Base-by-base conservation (phyloP, 1,140 invertebrate genomes). In the Ctenoplectra terminalis region DNA sequence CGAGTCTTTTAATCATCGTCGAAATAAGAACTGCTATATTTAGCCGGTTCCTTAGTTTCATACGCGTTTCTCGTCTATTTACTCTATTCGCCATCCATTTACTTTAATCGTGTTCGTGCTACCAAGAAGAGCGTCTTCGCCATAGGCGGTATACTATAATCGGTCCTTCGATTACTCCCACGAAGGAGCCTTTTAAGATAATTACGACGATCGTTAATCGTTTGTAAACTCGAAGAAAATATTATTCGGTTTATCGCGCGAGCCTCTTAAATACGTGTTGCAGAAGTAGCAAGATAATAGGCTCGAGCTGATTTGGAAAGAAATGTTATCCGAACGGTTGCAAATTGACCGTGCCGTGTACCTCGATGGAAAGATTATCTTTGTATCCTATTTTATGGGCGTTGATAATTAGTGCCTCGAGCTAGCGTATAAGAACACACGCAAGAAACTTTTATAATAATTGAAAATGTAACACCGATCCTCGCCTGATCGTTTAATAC, bases 171-270 rank as follows among this genome's bases (percentile, higher is more conserved):
- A 83, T 69, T 70, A 82, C 75, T 71, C 60, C 71, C 71, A 86
- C 71, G 58, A 79, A 78, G 64, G 56, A 78, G 37, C 71, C 75
- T 83, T 78, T 87, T 83, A 83, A 83, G 69, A 86, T 86, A 83
- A 87, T 87, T 87, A 86, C 34, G 60, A 69, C 17, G 52, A 26
- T 43, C 70, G 84, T 87, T 86, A 86, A 87, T 86, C 66, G 70
- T 61, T 48, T 71, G 52, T 58, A 63, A 87, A 86, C 64, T 58
- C 31, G 60, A 63, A 56, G 74, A 74, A 86, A 72, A 79, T 86
- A 77, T 26, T n/a, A 31, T 23, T 50, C 20, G 43, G 46, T 73
- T 76, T 84, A 77, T 64, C 37, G 46, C n/a, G 26, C 23, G 20
- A 58, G 50, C 20, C 37, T 71, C 34, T 46, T 13, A 23, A 52